Evolutionary conservation across 1,140 invertebrate genomes (phyloP), one percentile per base, ranked within the genome.

Genomic region (Argopecten irradians): DNA sequence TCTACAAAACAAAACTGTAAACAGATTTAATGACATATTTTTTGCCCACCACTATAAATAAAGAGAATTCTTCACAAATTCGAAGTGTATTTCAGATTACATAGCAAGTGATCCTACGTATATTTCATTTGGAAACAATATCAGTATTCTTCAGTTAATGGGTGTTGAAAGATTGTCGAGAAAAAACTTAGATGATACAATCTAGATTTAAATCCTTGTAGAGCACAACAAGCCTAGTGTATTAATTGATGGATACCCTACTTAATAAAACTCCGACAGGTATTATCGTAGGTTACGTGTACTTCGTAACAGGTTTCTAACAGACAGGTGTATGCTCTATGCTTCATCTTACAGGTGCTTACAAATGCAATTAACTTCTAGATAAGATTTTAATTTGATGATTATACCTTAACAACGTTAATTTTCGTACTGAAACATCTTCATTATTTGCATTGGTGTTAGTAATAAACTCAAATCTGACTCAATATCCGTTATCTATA

Each of bases 301-400:
- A 71, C 55, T 71, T n/a, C 5, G n/a, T 71, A 71, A 71, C 55
- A 71, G 55, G 28, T 71, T 71, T 28, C 13, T 39, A 39, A n/a
- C 55, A n/a, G 22, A 71, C 55, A 71, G 55, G 55, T 71, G 55
- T n/a, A 28, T 71, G 55, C 55, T 71, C n/a, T 71, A n/a, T n/a
- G n/a, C n/a, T 28, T 28, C 55, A 7, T 3, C 55, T 71, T 28
- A 71, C 55, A 71, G 55, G 55, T 71, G 55, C 55, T n/a, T 71
- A 71, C 55, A 71, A 71, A 28, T 71, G 55, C n/a, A 71, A 71
- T 71, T 28, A 71, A 71, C n/a, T 71, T 71, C 55, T n/a, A n/a
- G 16, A 28, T 28, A 71, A n/a, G 28, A 28, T 71, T 71, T 71
- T 28, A 71, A 28, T 39, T 71, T 71, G 55, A 71, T 71, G 55